phyloP scores from a whole-genome alignment of 2,797 vertebrate genomes.

The Calcarius lapponicus region DNA sequence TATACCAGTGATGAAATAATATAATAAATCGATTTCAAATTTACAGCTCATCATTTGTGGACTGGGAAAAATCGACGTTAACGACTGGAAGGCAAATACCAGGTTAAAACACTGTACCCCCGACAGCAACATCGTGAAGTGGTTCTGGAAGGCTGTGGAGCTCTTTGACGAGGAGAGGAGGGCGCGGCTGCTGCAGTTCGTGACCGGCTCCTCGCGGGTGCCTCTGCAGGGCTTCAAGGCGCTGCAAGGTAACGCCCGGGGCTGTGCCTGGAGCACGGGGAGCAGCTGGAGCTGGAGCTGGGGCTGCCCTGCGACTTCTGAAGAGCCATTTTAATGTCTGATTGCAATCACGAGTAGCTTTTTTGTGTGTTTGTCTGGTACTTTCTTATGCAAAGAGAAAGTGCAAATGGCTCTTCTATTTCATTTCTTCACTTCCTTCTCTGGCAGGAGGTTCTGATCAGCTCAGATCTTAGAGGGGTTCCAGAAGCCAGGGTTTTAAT shows the following conservation, averaged over 20 bases:
- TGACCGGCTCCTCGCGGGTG: conserved; percentile 95
- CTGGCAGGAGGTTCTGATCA: not conserved
- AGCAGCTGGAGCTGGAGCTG: not conserved
- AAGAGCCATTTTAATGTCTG: not conserved
- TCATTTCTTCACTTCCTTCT: not conserved
- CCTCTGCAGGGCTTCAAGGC: conserved; percentile 99
- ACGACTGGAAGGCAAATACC: conserved; percentile 97
- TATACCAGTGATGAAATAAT: not conserved
- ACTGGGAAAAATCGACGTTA: conserved; percentile 96
- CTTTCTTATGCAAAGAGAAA: not conserved
- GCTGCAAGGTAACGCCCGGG: conserved; percentile 85
- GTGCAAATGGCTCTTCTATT: not conserved
- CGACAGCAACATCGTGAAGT: conserved; percentile 95
- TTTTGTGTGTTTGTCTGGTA: not conserved
- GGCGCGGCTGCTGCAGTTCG: conserved; percentile 94
- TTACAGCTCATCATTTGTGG: conserved; percentile 94
- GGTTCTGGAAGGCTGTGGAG: conserved; percentile 99
- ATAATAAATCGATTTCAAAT: not conserved
- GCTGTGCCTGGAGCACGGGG: not conserved
- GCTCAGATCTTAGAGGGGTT: not conserved
- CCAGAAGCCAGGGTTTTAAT: not conserved
- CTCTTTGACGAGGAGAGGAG: conserved; percentile 94
- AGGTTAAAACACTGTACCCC: conserved; percentile 96
- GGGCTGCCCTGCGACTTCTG: fast-evolving
- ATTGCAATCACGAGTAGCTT: not conserved